phyloP scores from a whole-genome alignment of 2,113 vertebrate genomes.

The Mus pahari region DNA sequence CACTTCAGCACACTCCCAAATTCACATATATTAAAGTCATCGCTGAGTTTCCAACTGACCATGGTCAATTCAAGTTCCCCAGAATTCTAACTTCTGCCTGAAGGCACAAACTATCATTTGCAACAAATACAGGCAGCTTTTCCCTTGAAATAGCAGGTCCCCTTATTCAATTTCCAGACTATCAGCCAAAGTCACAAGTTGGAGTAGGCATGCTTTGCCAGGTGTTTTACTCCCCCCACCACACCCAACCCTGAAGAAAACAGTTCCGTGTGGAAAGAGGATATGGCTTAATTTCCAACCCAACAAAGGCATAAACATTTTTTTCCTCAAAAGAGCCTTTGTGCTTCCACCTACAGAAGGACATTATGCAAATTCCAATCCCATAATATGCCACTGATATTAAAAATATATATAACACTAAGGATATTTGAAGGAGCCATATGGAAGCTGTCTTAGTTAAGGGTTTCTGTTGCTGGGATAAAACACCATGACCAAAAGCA shows the following conservation, averaged over 20 bases:
- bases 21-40: neutral
- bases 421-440: neutral
- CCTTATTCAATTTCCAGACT: constrained; percentile 43
- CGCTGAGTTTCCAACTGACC: neutral
- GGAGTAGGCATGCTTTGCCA: neutral
- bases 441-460: neutral
- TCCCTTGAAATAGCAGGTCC: constrained; percentile 51
- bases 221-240: neutral
- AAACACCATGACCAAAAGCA: neutral
- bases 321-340: neutral
- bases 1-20: constrained; percentile 21
- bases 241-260: neutral
- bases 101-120: constrained; percentile 57
- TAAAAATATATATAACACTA: constrained; percentile 6
- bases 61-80: constrained; percentile 36
- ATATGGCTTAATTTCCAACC: neutral
- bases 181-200: constrained; percentile 29
- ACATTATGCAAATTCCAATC: neutral
- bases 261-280: neutral
- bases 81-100: constrained; percentile 54
- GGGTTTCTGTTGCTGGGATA: neutral
- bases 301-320: neutral
- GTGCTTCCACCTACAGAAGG: neutral
- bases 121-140: constrained; percentile 6
- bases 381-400: neutral